phyloP scores from a whole-genome alignment of 1,140 invertebrate species.

The Vanessa tameamea region DNA sequence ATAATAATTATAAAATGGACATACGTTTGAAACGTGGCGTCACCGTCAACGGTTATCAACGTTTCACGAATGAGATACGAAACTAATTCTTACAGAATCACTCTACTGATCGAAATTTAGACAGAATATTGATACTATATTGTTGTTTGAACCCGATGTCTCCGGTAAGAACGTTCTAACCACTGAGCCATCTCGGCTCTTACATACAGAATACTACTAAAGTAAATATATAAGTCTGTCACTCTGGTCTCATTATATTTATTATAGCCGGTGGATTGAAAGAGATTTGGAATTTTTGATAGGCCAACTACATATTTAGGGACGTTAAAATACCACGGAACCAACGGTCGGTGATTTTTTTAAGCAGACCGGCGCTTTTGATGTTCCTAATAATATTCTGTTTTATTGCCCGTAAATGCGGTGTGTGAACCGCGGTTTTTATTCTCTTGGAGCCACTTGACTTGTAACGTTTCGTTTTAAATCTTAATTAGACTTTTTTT shows the following conservation, averaged over 20 bases:
- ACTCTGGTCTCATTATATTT: conserved; percentile 1
- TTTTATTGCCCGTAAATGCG: conserved; percentile 57
- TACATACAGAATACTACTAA: too few species aligned
- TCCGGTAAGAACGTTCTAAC: too few species aligned
- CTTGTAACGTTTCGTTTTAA: neutral
- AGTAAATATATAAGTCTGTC: neutral
- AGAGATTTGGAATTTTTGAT: neutral
- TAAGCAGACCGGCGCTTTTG: conserved; percentile 48
- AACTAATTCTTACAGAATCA: too few species aligned
- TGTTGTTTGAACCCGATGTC: too few species aligned
- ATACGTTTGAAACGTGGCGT: too few species aligned
- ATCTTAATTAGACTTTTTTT: neutral
- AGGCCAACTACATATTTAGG: neutral
- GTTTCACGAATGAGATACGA: too few species aligned
- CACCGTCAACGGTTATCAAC: too few species aligned
- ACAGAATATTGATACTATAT: too few species aligned
- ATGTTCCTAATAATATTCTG: conserved; percentile 50
- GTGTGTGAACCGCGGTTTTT: conserved; percentile 22
- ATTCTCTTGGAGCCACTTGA: conserved; percentile 17
- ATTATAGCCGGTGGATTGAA: conserved; percentile 5
- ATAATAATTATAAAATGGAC: too few species aligned
- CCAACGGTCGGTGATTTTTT: conserved; percentile 34
- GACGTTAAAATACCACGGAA: conserved; percentile 45
- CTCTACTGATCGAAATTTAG: too few species aligned
- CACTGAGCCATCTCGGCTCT: too few species aligned